Evolutionary conservation across 2,113 vertebrate genomes (phyloP).

Genomic region (Cacatua alba): DNA sequence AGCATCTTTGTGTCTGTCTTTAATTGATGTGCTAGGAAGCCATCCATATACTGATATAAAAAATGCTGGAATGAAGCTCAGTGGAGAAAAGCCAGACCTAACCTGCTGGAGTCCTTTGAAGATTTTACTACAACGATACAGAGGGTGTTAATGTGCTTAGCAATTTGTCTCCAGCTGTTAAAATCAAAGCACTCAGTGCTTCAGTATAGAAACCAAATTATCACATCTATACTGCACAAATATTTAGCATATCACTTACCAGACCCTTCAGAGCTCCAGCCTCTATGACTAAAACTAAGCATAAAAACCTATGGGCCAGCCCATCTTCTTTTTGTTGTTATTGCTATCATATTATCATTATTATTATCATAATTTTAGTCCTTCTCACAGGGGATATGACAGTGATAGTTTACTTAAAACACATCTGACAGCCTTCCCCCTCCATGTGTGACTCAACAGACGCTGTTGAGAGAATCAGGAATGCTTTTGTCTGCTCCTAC

Average conservation of each 20-base stretch:
- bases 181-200: slow-evolving; percentile 40
- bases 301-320: not conserved
- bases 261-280: not conserved
- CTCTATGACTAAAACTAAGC: not conserved
- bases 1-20: not conserved
- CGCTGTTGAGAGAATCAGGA: not conserved
- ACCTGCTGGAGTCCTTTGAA: slow-evolving; percentile 55
- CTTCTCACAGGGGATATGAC: not conserved
- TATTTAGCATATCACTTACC: not conserved
- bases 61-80: not conserved
- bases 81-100: not conserved
- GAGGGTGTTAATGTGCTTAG: not conserved
- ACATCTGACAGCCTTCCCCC: not conserved
- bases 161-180: slow-evolving; percentile 26
- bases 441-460: slow-evolving; percentile 18
- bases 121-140: slow-evolving; percentile 16
- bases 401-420: slow-evolving; percentile 2
- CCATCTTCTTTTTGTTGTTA: not conserved
- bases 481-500: not conserved
- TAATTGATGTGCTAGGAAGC: not conserved
- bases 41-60: not conserved
- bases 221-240: slow-evolving; percentile 14
- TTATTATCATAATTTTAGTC: not conserved
- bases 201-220: not conserved
- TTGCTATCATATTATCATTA: not conserved